Evolutionary conservation across 2,797 vertebrate genomes (phyloP).

Genomic region (Stomatorhinus walkeri): DNA sequence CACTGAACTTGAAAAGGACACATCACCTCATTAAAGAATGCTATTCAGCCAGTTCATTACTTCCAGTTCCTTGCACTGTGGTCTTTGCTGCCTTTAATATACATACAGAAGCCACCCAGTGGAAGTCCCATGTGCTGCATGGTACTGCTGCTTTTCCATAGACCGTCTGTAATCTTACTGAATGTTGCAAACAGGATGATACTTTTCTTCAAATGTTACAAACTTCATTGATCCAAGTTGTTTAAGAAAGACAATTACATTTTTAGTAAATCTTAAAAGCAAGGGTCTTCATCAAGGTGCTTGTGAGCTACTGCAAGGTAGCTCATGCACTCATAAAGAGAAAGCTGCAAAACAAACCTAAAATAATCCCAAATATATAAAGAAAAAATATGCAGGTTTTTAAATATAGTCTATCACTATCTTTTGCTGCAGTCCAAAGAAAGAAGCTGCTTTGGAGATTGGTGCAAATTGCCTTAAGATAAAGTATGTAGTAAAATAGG

Average conservation of each 20-base stretch:
- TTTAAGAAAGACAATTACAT: not conserved
- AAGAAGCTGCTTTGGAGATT: too few relatives aligned
- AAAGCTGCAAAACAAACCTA: too few relatives aligned
- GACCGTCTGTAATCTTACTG: not conserved
- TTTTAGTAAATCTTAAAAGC: not conserved
- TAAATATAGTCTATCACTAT: too few relatives aligned
- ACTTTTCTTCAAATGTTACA: not conserved
- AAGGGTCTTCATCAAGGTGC: too few relatives aligned
- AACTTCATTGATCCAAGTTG: not conserved
- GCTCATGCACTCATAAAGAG: too few relatives aligned
- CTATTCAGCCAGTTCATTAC: slow-evolving; percentile 44
- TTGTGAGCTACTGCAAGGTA: too few relatives aligned
- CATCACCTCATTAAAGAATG: slow-evolving; percentile 39
- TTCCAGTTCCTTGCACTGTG: not conserved
- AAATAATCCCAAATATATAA: too few relatives aligned
- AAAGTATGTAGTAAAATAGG: too few relatives aligned
- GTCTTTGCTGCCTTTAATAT: slow-evolving; percentile 42
- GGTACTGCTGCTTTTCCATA: not conserved
- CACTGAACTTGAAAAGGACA: slow-evolving; percentile 46
- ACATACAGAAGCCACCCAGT: slow-evolving; percentile 35
- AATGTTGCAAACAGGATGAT: not conserved
- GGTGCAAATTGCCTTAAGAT: too few relatives aligned
- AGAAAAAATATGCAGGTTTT: too few relatives aligned
- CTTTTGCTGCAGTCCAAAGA: too few relatives aligned
- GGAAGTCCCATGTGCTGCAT: not conserved